A percentile compares a stretch with the other conserved stretches of the same genome.
These are phyloP conservation scores for Drosophila trichaetosa DNA, from an alignment of 2,888 invertebrate species.

Conservation along the genomic window DNA sequence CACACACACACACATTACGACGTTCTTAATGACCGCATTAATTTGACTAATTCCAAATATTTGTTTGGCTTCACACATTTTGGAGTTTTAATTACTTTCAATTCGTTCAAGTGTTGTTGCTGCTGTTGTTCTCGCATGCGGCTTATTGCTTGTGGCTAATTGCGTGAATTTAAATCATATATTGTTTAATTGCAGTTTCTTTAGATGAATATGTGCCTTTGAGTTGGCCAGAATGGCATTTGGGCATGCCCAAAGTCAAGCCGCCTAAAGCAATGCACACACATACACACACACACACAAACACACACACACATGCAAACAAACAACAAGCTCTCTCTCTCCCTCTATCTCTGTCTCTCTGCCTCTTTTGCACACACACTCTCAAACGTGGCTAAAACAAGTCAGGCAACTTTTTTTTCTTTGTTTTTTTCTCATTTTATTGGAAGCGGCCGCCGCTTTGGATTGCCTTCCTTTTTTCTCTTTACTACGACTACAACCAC, in stretches of 20 bases:
- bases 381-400: slow-evolving; percentile 70
- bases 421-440: slow-evolving; percentile 80
- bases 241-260: slow-evolving; percentile 52
- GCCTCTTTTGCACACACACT: slow-evolving; percentile 13
- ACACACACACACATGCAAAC: slow-evolving; percentile 20
- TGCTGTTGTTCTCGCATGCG: neutral
- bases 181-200: slow-evolving; percentile 4
- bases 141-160: neutral
- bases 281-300: slow-evolving; percentile 22
- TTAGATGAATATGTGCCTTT: slow-evolving; percentile 17
- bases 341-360: slow-evolving; percentile 12
- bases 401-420: slow-evolving; percentile 82
- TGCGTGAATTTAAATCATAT: slow-evolving; percentile 43
- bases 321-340: slow-evolving; percentile 13
- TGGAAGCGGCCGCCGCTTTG: slow-evolving; percentile 71
- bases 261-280: slow-evolving; percentile 53
- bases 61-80: slow-evolving; percentile 32
- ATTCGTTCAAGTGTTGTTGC: slow-evolving; percentile 12
- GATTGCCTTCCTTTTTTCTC: slow-evolving; percentile 76
- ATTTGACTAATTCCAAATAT: slow-evolving; percentile 42
- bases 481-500: slow-evolving; percentile 61
- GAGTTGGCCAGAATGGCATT: slow-evolving; percentile 61
- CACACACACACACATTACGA: neutral
- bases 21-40: slow-evolving; percentile 40
- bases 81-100: slow-evolving; percentile 40